Conservation (phyloP, 2,113 vertebrate species). For the Trinectes maculatus region DNA sequence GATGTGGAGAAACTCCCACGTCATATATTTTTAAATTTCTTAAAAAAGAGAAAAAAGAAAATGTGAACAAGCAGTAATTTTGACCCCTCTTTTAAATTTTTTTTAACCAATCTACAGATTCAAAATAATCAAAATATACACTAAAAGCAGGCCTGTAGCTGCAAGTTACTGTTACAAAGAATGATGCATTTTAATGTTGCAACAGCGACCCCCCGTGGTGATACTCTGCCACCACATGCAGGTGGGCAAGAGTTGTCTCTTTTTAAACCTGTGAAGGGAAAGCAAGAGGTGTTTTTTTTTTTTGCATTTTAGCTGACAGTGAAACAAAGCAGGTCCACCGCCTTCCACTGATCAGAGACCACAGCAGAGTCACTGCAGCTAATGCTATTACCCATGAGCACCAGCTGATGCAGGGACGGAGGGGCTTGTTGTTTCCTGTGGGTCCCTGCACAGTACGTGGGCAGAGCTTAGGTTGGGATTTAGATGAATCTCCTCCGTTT, state of each 20-base stretch:
- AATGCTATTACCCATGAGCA: constrained; percentile 26
- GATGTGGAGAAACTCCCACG: not conserved
- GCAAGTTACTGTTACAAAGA: constrained; percentile 11
- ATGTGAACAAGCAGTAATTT: too few species aligned
- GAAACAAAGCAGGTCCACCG: constrained; percentile 1
- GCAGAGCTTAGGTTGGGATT: constrained; percentile 78
- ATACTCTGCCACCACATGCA: constrained; percentile 25
- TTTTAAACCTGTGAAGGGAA: constrained; percentile 38
- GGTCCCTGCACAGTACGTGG: constrained; percentile 54
- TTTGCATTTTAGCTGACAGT: constrained; percentile 19
- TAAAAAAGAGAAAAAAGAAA: too few species aligned
- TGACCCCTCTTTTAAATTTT: too few species aligned
- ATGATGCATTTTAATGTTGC: constrained; percentile 37
- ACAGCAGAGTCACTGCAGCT: constrained; percentile 16
- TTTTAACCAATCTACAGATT: too few species aligned
- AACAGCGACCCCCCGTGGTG: constrained; percentile 75
- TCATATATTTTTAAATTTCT: too few species aligned
- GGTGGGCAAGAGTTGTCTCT: not conserved
- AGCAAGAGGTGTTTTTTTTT: constrained; percentile 7
- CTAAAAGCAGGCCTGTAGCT: not conserved
- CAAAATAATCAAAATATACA: too few species aligned
- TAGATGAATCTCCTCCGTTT: constrained; percentile 70
- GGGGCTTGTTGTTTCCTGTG: constrained; percentile 41
- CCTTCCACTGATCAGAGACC: constrained; percentile 16
- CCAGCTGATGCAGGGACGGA: constrained; percentile 39